These are phyloP conservation scores for Paraescarpia echinospica DNA, from an alignment of 1,140 invertebrate species.

Conservation along the genomic window DNA sequence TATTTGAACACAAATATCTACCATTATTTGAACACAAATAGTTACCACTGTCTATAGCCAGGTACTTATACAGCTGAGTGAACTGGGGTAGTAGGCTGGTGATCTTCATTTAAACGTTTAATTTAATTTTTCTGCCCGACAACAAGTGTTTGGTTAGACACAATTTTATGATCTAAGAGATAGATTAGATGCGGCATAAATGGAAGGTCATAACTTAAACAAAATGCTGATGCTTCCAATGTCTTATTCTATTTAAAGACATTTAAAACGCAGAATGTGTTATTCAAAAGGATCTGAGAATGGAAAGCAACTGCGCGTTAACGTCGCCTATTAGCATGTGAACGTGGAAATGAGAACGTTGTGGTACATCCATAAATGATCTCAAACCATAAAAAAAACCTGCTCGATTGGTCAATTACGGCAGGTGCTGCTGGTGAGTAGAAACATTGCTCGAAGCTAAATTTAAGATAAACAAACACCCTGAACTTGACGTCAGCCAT, in stretches of 20 bases:
- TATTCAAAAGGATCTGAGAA: background rate
- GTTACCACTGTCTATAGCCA: too few species aligned
- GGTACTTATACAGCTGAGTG: too few species aligned
- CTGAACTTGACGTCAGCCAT: background rate
- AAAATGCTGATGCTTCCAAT: background rate
- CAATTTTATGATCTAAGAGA: too few species aligned
- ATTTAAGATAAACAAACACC: background rate
- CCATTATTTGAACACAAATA: too few species aligned
- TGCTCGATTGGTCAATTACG: background rate
- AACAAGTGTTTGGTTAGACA: too few species aligned
- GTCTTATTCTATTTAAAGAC: background rate
- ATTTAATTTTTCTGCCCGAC: too few species aligned
- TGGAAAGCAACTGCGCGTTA: background rate
- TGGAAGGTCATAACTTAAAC: background rate
- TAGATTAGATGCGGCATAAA: too few species aligned
- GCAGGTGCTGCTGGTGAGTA: background rate
- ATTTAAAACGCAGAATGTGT: background rate
- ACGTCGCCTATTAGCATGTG: background rate
- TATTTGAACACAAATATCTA: too few species aligned
- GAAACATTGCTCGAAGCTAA: background rate
- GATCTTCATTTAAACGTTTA: too few species aligned
- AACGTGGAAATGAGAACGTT: background rate
- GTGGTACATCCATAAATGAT: background rate
- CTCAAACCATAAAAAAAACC: background rate
- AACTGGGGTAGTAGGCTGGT: too few species aligned